A percentile compares a stretch with the other conserved stretches of the same genome.
phyloP scores from a whole-genome alignment of 2,113 vertebrate genomes.

The Myotis yumanensis region DNA sequence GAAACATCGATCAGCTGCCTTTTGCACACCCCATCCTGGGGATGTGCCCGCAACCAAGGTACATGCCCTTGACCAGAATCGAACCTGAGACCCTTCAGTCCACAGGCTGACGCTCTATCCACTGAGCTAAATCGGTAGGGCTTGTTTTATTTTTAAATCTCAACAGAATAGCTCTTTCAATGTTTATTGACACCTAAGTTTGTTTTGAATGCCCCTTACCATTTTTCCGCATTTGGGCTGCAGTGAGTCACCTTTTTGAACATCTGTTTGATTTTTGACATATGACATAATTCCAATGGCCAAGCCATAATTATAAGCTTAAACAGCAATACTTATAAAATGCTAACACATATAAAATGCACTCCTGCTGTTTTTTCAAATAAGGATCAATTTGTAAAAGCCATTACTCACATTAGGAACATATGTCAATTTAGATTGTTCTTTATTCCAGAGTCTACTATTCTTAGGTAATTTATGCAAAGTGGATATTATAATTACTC shows the following conservation, averaged over 20 bases:
- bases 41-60: too few species aligned
- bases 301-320: constrained; percentile 45
- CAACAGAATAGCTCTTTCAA: not conserved
- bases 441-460: constrained; percentile 34
- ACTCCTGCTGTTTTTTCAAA: not conserved
- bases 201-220: not conserved
- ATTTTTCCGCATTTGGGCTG: constrained; percentile 34
- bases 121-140: too few species aligned
- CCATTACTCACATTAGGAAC: constrained; percentile 23
- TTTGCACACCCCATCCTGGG: too few species aligned
- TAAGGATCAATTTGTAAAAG: constrained; percentile 44
- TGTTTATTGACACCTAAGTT: not conserved
- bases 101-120: too few species aligned
- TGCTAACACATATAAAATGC: constrained; percentile 48
- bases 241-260: not conserved
- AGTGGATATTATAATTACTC: constrained; percentile 4
- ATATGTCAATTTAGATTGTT: constrained; percentile 1
- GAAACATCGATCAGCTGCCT: too few species aligned
- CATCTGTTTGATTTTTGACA: not conserved
- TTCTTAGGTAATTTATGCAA: constrained; percentile 16
- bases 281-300: constrained; percentile 21
- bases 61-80: too few species aligned
- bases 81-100: too few species aligned
- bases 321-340: constrained; percentile 51
- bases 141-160: not conserved